Conservation (phyloP, 2,113 vertebrate species). For the Erpornis zantholeuca region DNA sequence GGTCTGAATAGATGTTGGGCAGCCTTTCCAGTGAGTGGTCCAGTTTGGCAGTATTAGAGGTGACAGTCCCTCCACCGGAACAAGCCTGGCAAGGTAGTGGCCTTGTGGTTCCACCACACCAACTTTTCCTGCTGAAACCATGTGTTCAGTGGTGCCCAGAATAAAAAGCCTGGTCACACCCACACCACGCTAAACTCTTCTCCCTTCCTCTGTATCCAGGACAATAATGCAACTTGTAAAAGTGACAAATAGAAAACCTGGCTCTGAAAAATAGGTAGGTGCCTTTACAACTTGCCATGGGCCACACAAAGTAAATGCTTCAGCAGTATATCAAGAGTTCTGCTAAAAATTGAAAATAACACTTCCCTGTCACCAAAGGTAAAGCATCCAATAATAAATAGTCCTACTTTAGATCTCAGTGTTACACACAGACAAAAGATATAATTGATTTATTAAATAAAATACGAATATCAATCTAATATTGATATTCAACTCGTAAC, state of each 20-base stretch:
- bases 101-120: not conserved
- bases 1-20: not conserved
- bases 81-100: not conserved
- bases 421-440: not conserved
- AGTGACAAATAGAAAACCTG: not conserved
- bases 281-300: rapidly evolving
- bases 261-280: not conserved
- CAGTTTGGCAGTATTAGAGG: not conserved
- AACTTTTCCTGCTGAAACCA: not conserved
- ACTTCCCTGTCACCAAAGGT: not conserved
- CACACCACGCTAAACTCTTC: not conserved
- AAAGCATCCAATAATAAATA: not conserved
- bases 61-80: not conserved
- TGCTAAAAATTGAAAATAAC: not conserved
- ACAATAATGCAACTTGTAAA: not conserved
- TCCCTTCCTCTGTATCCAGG: not conserved
- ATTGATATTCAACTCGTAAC: too few relatives aligned
- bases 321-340: not conserved
- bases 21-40: not conserved
- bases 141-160: not conserved
- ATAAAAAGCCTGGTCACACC: not conserved
- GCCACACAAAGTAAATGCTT: not conserved
- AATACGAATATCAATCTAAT: too few relatives aligned
- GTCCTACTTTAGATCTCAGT: not conserved
- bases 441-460: too few relatives aligned